Percentiles rank a stretch among this genome's conserved stretches.
Conservation (phyloP, 1,140 invertebrate species). For the Eumeta japonica region DNA sequence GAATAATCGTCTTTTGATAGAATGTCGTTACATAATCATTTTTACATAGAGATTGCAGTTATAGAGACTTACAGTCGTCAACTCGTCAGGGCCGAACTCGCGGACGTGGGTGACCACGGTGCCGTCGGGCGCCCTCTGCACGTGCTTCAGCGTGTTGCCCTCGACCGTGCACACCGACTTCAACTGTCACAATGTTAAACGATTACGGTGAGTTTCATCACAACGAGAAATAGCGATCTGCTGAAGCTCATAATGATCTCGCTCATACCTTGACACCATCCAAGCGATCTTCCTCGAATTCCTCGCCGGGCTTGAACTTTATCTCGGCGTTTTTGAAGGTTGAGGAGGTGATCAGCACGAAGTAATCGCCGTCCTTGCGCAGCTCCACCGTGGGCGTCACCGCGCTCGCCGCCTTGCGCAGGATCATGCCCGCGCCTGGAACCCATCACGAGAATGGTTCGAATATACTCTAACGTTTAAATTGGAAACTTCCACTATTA, state of each 20-base stretch:
- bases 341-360: constrained; percentile 73
- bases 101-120: constrained; percentile 64
- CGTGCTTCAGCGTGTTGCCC: constrained; percentile 67
- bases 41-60: background rate
- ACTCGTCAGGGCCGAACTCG: constrained; percentile 67
- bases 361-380: constrained; percentile 62
- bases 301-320: constrained; percentile 76
- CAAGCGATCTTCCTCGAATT: constrained; percentile 80
- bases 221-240: no score
- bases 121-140: constrained; percentile 63
- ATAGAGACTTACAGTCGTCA: constrained; percentile 65
- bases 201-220: no score
- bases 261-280: constrained; percentile 84
- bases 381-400: constrained; percentile 74
- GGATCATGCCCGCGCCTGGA: constrained; percentile 73
- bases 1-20: background rate
- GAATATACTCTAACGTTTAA: no score
- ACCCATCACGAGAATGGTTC: no score
- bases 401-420: constrained; percentile 70
- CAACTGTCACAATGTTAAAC: no score
- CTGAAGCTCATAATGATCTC: no score
- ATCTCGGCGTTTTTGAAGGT: constrained; percentile 80
- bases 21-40: background rate
- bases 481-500: no score
- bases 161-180: constrained; percentile 67